Conservation (phyloP, 2,888 invertebrate genomes). For the Lycia hirtaria region DNA sequence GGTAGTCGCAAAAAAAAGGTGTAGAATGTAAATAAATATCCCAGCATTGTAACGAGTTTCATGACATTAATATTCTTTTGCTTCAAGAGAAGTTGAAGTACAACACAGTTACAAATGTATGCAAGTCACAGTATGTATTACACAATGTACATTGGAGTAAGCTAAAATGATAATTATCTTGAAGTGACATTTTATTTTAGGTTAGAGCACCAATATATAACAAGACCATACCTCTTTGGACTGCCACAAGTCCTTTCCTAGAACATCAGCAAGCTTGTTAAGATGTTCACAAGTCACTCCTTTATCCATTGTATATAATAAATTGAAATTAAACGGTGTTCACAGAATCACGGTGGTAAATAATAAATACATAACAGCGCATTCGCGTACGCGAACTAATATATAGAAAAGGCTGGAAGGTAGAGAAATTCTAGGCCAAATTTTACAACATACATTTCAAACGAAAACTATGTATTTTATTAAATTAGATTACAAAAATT, state of each 20-base stretch:
- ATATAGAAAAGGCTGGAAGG: conserved; percentile 47
- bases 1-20: not conserved
- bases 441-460: conserved; percentile 67
- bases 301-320: conserved; percentile 73
- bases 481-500: conserved; percentile 81
- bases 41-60: not conserved
- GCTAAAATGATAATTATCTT: conserved; percentile 68
- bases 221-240: conserved; percentile 70
- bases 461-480: conserved; percentile 59
- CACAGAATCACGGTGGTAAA: conserved; percentile 53
- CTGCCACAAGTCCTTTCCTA: conserved; percentile 77
- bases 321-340: conserved; percentile 62
- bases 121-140: conserved; percentile 37
- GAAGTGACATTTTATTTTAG: conserved; percentile 64
- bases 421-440: conserved; percentile 45
- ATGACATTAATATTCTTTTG: not conserved
- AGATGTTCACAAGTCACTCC: conserved; percentile 81
- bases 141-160: conserved; percentile 66
- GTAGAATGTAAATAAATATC: not conserved
- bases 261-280: conserved; percentile 70
- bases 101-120: conserved; percentile 24
- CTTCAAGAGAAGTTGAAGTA: conserved; percentile 10
- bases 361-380: conserved; percentile 55
- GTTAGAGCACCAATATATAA: conserved; percentile 61
- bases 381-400: conserved; percentile 48